A percentile compares a stretch with the other conserved stretches of the same genome.
These are phyloP conservation scores for Sebastes itinus DNA, from an alignment of 2,797 vertebrate genomes.

Conservation along the genomic window DNA sequence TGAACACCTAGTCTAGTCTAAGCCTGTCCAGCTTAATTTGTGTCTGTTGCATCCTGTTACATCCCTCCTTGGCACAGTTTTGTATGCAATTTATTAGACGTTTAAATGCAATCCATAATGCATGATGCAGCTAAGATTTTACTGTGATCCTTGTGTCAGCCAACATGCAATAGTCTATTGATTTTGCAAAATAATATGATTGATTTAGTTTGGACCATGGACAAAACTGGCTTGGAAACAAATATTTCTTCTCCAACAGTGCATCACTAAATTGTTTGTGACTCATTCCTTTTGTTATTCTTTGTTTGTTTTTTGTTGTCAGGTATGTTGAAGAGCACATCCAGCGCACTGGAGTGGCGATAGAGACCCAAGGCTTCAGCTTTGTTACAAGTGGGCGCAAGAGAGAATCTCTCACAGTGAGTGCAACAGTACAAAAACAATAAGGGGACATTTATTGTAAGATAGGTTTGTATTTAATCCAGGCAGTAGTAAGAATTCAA, in stretches of 20 bases:
- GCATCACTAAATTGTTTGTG: neutral
- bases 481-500: neutral
- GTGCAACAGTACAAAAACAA: constrained; percentile 21
- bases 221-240: neutral
- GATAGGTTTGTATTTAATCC: neutral
- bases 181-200: neutral
- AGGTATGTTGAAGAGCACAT: constrained; percentile 92
- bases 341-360: constrained; percentile 88
- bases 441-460: neutral
- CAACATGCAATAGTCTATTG: neutral
- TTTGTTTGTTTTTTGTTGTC: neutral
- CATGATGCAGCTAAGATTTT: neutral
- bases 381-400: constrained; percentile 89
- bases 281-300: neutral
- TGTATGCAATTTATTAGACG: neutral
- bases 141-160: neutral
- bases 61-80: neutral
- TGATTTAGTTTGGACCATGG: neutral
- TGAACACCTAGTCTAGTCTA: neutral
- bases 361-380: constrained; percentile 89
- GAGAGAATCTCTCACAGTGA: constrained; percentile 88
- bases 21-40: neutral
- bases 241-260: neutral
- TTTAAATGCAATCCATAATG: neutral
- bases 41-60: neutral